These are phyloP conservation scores for Artemia sinica DNA, from an alignment of 2,888 invertebrate genomes.

Conservation along the genomic window DNA sequence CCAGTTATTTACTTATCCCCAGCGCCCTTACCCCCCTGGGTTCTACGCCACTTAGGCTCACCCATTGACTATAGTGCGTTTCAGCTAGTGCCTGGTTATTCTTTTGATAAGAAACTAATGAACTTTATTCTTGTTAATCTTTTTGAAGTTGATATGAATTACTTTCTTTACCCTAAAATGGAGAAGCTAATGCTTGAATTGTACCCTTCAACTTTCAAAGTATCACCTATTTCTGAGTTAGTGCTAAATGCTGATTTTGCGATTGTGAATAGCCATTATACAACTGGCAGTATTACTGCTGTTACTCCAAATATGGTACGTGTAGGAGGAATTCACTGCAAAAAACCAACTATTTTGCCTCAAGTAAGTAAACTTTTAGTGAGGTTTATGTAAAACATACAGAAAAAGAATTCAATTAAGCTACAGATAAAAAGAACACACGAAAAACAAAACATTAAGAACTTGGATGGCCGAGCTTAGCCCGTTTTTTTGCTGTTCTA, in stretches of 20 bases:
- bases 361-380: background rate
- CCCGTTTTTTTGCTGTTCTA: too few relatives aligned
- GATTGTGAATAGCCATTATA: background rate
- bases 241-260: background rate
- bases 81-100: background rate
- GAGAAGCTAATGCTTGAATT: background rate
- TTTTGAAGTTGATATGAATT: constrained; percentile 3
- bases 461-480: too few relatives aligned
- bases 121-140: background rate
- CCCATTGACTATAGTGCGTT: background rate
- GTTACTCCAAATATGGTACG: constrained; percentile 7
- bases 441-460: too few relatives aligned
- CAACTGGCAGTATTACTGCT: background rate
- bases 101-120: background rate
- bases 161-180: background rate
- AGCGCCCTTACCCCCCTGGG: background rate
- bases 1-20: background rate
- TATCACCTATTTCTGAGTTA: background rate
- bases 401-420: too few relatives aligned
- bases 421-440: too few relatives aligned
- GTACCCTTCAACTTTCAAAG: background rate
- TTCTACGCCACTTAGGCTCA: background rate
- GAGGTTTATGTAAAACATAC: too few relatives aligned
- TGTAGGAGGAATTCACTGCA: background rate
- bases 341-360: constrained; percentile 25